Base-by-base conservation (phyloP, 2,888 invertebrate genomes). In the Calameuta idolon region DNA sequence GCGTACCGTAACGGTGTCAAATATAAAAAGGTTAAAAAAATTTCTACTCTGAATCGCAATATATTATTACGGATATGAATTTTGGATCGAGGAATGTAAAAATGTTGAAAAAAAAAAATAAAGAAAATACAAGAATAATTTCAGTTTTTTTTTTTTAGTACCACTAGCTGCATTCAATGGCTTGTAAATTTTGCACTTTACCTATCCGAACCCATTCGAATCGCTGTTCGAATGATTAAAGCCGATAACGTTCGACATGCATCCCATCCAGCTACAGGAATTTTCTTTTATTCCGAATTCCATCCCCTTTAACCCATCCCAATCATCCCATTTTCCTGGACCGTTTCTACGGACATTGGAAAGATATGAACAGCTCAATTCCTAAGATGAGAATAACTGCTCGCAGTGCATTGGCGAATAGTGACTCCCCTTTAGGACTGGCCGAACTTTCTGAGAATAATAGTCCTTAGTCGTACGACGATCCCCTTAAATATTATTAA, bases 341-440 rank as follows among this genome's bases (percentile, higher is more conserved):
- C 77, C 74, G 74, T 74, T 77, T 74, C 73, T n/a, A 34, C 74
- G 71, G 77, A 69, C 74, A 37, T 77, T 74, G 74, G 74, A 74
- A 77, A 69, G 74, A 74, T 77, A 77, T 77, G 77, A 77, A 69
- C 77, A 69, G 77, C 77, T 74, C 77, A 74, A 77, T 77, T 77
- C 77, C 74, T 74, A 34, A 77, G 77, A 69, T 74, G 77, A 69
- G 74, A 77, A 77, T 77, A 77, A 77, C 77, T 74, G 73, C 74
- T 77, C 74, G 37, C 31, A 73, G 77, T 77, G 74, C 77, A 69
- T 74, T 74, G 55, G 55, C 23, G 55, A 55, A 55, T 23, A 9
- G 55, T 55, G 9, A 55, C 23, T 55, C 55, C 23, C 55, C 55
- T 23, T 55, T 9, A 23, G 55, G 23, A 55, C 55, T 2, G 55